phyloP scores from a whole-genome alignment of 2,888 invertebrate genomes.

The Cantharis rufa region DNA sequence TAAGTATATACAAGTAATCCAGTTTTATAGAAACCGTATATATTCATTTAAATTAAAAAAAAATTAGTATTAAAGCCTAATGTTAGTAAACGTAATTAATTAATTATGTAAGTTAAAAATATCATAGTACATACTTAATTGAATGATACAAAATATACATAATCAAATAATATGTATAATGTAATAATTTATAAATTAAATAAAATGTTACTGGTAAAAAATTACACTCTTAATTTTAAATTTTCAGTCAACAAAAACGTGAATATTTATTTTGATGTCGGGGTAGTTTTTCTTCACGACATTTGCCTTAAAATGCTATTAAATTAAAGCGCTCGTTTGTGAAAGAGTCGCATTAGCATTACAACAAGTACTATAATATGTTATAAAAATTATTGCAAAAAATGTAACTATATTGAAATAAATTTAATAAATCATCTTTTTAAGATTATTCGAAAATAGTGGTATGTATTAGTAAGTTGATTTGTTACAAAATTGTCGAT shows the following conservation, averaged over 20 bases:
- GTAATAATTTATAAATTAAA: not conserved
- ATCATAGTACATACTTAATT: too few relatives aligned
- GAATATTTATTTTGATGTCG: slow-evolving; percentile 23
- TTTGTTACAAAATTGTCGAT: not conserved
- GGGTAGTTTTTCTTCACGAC: slow-evolving; percentile 39
- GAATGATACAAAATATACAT: not conserved
- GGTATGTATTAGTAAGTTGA: not conserved
- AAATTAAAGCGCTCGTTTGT: slow-evolving; percentile 42
- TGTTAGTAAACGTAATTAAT: not conserved
- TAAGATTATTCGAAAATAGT: not conserved
- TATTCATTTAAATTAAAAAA: not conserved
- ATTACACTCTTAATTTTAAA: not conserved
- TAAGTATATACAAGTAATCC: slow-evolving; percentile 1
- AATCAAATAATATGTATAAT: not conserved
- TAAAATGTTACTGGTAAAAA: not conserved
- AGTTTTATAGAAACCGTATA: not conserved
- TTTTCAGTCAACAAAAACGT: not conserved
- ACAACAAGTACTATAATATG: slow-evolving; percentile 30
- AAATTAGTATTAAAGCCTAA: not conserved
- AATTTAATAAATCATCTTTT: not conserved
- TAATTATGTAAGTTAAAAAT: too few relatives aligned
- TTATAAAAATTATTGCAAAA: slow-evolving; percentile 15
- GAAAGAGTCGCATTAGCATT: slow-evolving; percentile 47
- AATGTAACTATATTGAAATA: not conserved
- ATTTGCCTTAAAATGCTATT: slow-evolving; percentile 42